Percentiles rank a stretch among this genome's conserved stretches.
These are phyloP conservation scores for Petromus typicus DNA, from an alignment of 2,113 vertebrate species.

Conservation along the genomic window DNA sequence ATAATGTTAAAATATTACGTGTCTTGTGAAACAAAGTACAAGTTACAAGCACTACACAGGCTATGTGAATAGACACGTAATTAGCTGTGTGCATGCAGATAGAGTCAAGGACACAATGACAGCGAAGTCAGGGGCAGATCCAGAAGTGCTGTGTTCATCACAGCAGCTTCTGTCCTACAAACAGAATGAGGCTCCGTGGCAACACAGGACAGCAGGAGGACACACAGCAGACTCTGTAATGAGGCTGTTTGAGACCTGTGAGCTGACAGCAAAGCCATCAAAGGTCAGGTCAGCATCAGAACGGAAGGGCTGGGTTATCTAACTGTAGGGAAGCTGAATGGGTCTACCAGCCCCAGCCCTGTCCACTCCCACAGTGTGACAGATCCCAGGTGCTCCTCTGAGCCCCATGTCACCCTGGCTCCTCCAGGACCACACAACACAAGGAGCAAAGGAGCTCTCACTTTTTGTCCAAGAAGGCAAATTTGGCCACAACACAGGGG, in stretches of 20 bases:
- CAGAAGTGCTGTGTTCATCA: not conserved
- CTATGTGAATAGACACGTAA: not conserved
- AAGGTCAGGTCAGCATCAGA: not conserved
- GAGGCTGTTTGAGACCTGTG: not conserved
- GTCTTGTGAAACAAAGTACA: not conserved
- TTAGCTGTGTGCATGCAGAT: not conserved
- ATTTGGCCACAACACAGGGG: not conserved
- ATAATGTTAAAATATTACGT: not conserved
- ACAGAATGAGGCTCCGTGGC: not conserved
- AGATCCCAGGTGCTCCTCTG: not conserved
- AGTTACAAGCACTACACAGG: not conserved
- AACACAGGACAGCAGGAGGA: not conserved
- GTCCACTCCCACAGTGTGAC: not conserved
- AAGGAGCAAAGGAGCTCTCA: not conserved
- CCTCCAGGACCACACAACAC: not conserved
- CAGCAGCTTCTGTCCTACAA: not conserved
- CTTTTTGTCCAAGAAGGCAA: not conserved
- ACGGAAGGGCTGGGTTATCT: not conserved
- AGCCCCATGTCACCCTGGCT: not conserved
- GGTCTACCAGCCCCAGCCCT: not conserved
- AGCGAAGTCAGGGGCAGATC: not conserved
- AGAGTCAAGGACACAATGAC: not conserved
- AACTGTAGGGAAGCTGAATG: not conserved
- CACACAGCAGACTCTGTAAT: rapidly evolving
- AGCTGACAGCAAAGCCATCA: not conserved